Base-by-base conservation (phyloP, 1,140 invertebrate genomes). In the Philopotamus ludificatus region DNA sequence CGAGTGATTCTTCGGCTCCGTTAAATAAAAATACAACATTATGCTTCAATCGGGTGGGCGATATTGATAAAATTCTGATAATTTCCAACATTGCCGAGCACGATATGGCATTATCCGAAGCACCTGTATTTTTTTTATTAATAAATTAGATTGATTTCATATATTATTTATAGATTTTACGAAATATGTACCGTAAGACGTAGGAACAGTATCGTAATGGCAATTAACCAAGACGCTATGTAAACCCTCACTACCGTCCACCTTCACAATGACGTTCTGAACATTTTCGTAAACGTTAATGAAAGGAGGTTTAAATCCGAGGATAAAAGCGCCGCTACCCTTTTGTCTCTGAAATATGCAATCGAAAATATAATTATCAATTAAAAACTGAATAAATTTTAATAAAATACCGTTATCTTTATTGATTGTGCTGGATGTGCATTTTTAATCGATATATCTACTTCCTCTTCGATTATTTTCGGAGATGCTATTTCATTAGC, bases 1-100 rank as follows among this genome's bases (percentile, higher is more conserved):
- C 72, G 12, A 81, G 76, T 70, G 84, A 87, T 74, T 92, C 89
- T 75, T 90, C 89, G 15, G 88, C 90, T 18, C 90, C 90, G 73
- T 93, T 93, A 71, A 92, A 93, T 0, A 92, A 76, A 72, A 93
- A 92, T 25, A 93, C 80, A 1, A 92, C 76, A 49, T 82, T 82
- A 63, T 84, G 77, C 66, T 77, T 79, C 4, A 89, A 76, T 4
- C 83, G 79, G 4, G 71, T 70, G 1, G 74, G 68, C 8, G 79
- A 74, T 58, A 81, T 79, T 0, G 89, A 82, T 3, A 94, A 73
- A 41, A 85, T 82, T 39, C 82, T 74, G 4, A 92, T 70, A 0
- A 86, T 75, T 75, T 93, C 91, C 41, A 90, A 73, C 88, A 92
- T 90, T 1, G 85, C 82, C 1, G 84, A 85, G 77, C 91, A 92